Percentiles rank a stretch among this genome's conserved stretches.
phyloP scores from a whole-genome alignment of 2,797 vertebrate species.

The Typhlichthys eigenmanni region DNA sequence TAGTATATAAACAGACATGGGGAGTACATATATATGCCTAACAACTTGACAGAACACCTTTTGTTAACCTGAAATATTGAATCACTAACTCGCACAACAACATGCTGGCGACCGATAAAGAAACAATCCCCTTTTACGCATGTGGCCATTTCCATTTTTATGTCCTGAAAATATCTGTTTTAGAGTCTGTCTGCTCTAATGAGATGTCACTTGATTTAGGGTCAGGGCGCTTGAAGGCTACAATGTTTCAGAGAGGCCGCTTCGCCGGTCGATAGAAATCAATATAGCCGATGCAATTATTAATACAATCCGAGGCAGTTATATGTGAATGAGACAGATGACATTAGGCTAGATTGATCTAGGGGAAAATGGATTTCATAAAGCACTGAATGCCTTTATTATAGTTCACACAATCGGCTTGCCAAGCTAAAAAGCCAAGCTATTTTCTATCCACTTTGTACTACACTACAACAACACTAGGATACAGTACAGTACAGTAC shows the following conservation, averaged over 20 bases:
- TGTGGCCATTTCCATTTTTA: constrained; percentile 66
- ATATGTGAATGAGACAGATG: constrained; percentile 82
- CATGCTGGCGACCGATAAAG: constrained; percentile 62
- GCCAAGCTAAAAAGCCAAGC: constrained; percentile 34
- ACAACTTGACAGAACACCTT: constrained; percentile 39
- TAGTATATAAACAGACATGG: constrained; percentile 11
- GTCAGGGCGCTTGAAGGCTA: constrained; percentile 66
- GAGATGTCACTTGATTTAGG: constrained; percentile 85
- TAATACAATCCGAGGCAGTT: constrained; percentile 78
- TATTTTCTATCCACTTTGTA: no score
- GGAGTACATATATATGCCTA: constrained; percentile 19
- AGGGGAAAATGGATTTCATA: constrained; percentile 80
- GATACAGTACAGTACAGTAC: no score
- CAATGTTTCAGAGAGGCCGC: constrained; percentile 57
- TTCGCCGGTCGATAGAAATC: constrained; percentile 80
- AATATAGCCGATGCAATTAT: constrained; percentile 83
- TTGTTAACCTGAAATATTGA: constrained; percentile 31
- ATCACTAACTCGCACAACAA: constrained; percentile 43
- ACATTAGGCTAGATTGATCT: constrained; percentile 84
- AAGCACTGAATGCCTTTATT: constrained; percentile 76
- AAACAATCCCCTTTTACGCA: constrained; percentile 65
- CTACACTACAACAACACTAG: no score
- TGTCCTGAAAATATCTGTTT: constrained; percentile 68
- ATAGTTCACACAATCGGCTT: constrained; percentile 64
- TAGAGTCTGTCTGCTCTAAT: constrained; percentile 76